Conservation (phyloP, 1,140 invertebrate species). For the Sycophila sp. region DNA sequence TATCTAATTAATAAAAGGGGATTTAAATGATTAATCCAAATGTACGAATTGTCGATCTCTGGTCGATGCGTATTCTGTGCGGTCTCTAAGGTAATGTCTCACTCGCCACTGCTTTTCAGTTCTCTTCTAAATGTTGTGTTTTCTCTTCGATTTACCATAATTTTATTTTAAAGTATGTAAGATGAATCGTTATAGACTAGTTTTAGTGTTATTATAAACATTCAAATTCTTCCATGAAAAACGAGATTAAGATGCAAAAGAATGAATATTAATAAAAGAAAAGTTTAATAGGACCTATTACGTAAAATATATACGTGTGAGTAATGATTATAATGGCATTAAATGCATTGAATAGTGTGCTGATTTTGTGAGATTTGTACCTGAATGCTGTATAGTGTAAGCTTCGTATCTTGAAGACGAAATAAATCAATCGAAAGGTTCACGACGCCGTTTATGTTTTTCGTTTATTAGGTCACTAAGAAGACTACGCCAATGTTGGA, state of each 20-base stretch:
- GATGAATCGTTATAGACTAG: constrained; percentile 26
- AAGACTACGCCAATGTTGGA: neutral
- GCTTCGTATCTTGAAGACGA: constrained; percentile 13
- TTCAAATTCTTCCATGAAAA: constrained; percentile 18
- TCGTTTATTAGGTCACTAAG: neutral
- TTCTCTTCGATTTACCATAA: constrained; percentile 7
- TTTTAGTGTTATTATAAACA: constrained; percentile 20
- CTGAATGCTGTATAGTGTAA: constrained; percentile 36
- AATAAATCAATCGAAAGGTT: constrained; percentile 26
- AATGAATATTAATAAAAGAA: constrained; percentile 6
- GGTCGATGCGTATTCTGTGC: too few species aligned
- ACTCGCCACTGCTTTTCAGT: constrained; percentile 32
- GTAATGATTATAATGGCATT: constrained; percentile 22
- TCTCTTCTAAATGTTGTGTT: constrained; percentile 13
- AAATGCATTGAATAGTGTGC: constrained; percentile 26
- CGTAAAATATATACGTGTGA: neutral
- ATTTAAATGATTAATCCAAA: neutral
- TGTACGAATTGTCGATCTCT: neutral
- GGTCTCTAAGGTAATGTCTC: neutral
- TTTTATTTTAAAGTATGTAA: constrained; percentile 41
- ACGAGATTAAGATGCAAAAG: constrained; percentile 17
- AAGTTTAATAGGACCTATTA: neutral
- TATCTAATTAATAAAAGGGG: neutral
- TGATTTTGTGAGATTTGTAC: constrained; percentile 38
- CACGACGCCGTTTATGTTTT: neutral